Percentiles rank a stretch among this genome's conserved stretches.
Conservation (phyloP, 2,797 vertebrate species). For the Pyrocephalus nanus region DNA sequence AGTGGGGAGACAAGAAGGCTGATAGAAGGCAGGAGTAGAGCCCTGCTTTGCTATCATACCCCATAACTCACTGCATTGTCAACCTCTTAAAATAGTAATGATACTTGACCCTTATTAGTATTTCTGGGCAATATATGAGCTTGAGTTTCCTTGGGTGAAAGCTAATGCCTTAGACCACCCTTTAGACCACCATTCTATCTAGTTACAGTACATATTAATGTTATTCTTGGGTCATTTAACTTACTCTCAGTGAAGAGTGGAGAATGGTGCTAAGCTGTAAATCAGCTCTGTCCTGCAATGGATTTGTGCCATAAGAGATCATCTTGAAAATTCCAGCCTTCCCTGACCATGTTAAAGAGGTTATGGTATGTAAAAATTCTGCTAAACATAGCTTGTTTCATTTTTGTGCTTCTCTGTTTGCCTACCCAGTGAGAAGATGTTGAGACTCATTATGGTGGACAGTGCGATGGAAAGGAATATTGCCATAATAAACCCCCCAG, state of each 20-base stretch:
- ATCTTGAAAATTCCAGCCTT: slow-evolving; percentile 73
- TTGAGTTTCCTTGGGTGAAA: slow-evolving; percentile 77
- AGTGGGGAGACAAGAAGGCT: not conserved
- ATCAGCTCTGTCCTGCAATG: slow-evolving; percentile 76
- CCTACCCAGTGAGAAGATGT: slow-evolving; percentile 52
- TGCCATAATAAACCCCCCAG: slow-evolving; percentile 14
- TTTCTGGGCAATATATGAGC: slow-evolving; percentile 74
- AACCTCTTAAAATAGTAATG: slow-evolving; percentile 71
- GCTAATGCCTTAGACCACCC: slow-evolving; percentile 76
- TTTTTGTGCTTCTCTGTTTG: slow-evolving; percentile 63
- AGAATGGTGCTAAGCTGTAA: slow-evolving; percentile 76
- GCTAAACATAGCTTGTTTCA: slow-evolving; percentile 71
- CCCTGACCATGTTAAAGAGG: slow-evolving; percentile 73
- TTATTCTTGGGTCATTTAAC: slow-evolving; percentile 83
- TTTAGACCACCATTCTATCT: slow-evolving; percentile 71
- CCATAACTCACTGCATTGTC: slow-evolving; percentile 60
- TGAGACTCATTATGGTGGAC: slow-evolving; percentile 53
- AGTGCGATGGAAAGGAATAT: slow-evolving; percentile 40
- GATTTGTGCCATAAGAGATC: slow-evolving; percentile 77
- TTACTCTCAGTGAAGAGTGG: slow-evolving; percentile 72
- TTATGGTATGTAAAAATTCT: slow-evolving; percentile 70
- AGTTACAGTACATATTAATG: slow-evolving; percentile 74
- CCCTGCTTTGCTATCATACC: not conserved
- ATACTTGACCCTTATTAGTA: slow-evolving; percentile 77
- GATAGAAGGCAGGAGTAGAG: slow-evolving; percentile 26